Evolutionary conservation across 2,797 vertebrate species (phyloP).

Genomic region (Pristis pectinata): DNA sequence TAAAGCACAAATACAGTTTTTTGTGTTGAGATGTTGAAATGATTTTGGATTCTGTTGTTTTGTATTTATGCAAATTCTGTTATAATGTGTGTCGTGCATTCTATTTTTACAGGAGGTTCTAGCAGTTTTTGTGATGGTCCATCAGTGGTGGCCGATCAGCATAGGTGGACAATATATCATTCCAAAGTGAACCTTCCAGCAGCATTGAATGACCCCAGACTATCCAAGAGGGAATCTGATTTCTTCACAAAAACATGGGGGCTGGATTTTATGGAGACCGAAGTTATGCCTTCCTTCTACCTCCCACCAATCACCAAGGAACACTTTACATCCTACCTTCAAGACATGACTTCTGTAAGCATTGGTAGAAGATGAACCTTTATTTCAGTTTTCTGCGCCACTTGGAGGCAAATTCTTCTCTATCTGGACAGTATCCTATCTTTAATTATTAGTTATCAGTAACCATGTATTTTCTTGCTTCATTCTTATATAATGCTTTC

Average conservation of each 20-base stretch:
- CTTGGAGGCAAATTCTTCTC: not conserved
- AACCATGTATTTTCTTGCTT: not conserved
- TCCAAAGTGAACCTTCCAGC: constrained; percentile 98
- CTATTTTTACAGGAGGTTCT: constrained; percentile 60
- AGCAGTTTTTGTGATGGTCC: constrained; percentile 74
- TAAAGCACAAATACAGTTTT: not conserved
- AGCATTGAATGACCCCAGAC: constrained; percentile 89
- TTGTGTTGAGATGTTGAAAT: not conserved
- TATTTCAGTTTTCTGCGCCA: not conserved
- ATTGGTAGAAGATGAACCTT: not conserved
- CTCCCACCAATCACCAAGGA: constrained; percentile 88
- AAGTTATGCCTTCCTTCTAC: constrained; percentile 86
- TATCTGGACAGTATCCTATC: not conserved
- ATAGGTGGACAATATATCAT: constrained; percentile 92
- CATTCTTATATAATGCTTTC: not conserved
- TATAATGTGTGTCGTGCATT: not conserved
- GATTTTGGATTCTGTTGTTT: not conserved
- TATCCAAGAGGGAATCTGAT: constrained; percentile 94
- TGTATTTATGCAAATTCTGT: not conserved
- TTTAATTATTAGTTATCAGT: not conserved
- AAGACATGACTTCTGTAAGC: constrained; percentile 80
- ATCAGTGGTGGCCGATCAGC: constrained; percentile 86
- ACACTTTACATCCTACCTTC: constrained; percentile 78
- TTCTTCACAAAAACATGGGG: constrained; percentile 99
- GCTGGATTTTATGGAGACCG: constrained; percentile 86